Percentiles rank a stretch among this genome's conserved stretches.
These are phyloP conservation scores for Plotosus lineatus DNA, from an alignment of 2,113 vertebrate genomes.

Conservation along the genomic window DNA sequence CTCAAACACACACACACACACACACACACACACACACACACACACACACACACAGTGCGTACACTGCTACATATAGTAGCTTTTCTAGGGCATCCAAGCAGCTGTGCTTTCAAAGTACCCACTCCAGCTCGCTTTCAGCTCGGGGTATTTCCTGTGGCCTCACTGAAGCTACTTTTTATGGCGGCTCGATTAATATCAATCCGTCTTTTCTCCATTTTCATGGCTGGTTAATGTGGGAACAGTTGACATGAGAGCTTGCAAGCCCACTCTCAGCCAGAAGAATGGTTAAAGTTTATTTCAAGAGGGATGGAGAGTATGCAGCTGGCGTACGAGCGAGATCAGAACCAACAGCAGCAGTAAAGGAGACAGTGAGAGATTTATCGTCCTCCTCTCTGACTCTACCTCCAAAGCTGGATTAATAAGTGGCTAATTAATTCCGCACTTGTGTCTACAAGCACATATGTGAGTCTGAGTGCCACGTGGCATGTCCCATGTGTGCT, in stretches of 20 bases:
- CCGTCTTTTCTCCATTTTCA: conserved; percentile 16
- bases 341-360: conserved; percentile 3
- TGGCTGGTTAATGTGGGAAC: conserved; percentile 32
- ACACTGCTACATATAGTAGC: conserved; percentile 17
- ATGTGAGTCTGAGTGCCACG: conserved; percentile 23
- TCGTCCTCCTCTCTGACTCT: background rate
- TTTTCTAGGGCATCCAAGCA: conserved; percentile 42
- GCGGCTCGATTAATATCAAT: conserved; percentile 7
- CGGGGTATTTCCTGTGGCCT: background rate
- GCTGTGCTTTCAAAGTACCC: conserved; percentile 30
- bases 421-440: conserved; percentile 44
- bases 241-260: conserved; percentile 11
- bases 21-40: conserved; percentile 1
- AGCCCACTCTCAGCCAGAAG: background rate
- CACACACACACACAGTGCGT: conserved; percentile 15
- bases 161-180: conserved; percentile 11
- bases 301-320: conserved; percentile 12
- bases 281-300: conserved; percentile 22
- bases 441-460: conserved; percentile 24
- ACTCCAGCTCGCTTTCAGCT: conserved; percentile 7
- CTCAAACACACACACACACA: conserved; percentile 1
- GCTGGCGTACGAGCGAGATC: conserved; percentile 32
- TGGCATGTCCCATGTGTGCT: conserved; percentile 35
- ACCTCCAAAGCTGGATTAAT: conserved; percentile 33
- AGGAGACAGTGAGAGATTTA: conserved; percentile 32